Base-by-base conservation (phyloP, 2,113 vertebrate genomes). In the Trinectes maculatus region DNA sequence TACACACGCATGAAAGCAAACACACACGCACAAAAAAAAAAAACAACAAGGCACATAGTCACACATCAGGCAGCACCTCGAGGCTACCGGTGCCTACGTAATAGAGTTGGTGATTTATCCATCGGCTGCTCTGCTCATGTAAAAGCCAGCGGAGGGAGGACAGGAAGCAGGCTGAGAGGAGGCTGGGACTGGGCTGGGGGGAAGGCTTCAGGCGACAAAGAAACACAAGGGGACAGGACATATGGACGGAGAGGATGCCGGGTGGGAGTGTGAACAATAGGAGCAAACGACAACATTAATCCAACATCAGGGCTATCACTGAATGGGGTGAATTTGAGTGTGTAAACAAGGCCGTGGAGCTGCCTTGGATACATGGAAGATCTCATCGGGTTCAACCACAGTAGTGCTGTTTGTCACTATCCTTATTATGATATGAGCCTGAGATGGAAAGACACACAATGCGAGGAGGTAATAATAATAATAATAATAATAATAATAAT, bases 51-150 rank as follows among this genome's bases (percentile, higher is more conserved):
- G 18, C 49, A 48, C 55, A 60, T 31, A 26, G 22, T n/a, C 44
- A 58, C 42, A 54, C 59, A 59, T 44, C 46, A 60, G 18, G 51
- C 39, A 29, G 49, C 39, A 74, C 65, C 65, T 68, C 51, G 25
- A 79, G 61, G 80, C 79, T 59, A 68, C 66, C 39, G n/a, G 51
- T 49, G 77, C 67, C 47, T 74, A 64, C 39, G 71, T 84, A 79
- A 86, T 85, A 67, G 79, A 85, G 62, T 78, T 72, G 76, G 83
- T 78, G 68, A 83, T 84, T 58, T 74, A 89, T 88, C 68, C 51
- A 80, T 61, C 67, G 68, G 72, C 61, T 66, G 80, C 56, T 67
- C 57, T 70, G 65, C 71, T 82, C 79, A 81, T 90, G 88, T 89
- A 77, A 74, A 77, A 89, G 85, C 78, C 82, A 84, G 68, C 37